Evolutionary conservation across 2,797 vertebrate species (phyloP), one percentile per base, ranked within the genome.

Genomic region (Pangasius djambal): DNA sequence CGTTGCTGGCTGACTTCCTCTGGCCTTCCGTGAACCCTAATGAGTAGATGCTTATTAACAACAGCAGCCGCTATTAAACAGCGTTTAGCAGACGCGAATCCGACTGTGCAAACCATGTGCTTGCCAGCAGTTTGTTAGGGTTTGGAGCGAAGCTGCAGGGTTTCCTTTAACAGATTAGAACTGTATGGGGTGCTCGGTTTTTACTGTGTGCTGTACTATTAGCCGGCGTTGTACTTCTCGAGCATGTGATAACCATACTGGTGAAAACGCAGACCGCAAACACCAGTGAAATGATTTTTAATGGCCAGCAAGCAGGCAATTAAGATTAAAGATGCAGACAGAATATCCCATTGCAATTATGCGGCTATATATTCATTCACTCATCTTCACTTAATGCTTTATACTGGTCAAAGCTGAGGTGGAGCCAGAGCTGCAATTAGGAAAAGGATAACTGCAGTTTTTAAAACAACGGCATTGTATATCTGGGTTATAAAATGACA

Each of bases 11-110:
- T 83, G 85, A 87, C 85, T 83, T 86, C 48, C 87, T 85, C 74
- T 59, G 87, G 90, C 87, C 82, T 88, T 84, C 59, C 79, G 85
- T 84, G 81, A 87, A 83, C 84, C 88, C 57, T 88, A 86, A 87
- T 86, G 85, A 89, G 85, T 55, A 34, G 79, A 81, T 57, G 57
- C 65, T 81, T 87, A 86, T 86, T 83, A 85, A 83, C 75, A 86
- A 57, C 86, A 81, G 77, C 89, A 87, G 84, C 79, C n/a, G 82
- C 74, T 84, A 84, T 85, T 89, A 89, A 89, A 72, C 69, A 65
- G 88, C 61, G 75, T 88, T 86, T 83, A 90, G 67, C 89, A 85
- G 89, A 52, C 86, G 69, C 10, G 48, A 69, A 67, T 55, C 82
- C 31, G 63, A 70, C 83, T 65, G 75, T 86, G 83, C 61, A 44